These are phyloP conservation scores for Zaprionus bogoriensis DNA, from an alignment of 2,888 invertebrate species.

Conservation along the genomic window DNA sequence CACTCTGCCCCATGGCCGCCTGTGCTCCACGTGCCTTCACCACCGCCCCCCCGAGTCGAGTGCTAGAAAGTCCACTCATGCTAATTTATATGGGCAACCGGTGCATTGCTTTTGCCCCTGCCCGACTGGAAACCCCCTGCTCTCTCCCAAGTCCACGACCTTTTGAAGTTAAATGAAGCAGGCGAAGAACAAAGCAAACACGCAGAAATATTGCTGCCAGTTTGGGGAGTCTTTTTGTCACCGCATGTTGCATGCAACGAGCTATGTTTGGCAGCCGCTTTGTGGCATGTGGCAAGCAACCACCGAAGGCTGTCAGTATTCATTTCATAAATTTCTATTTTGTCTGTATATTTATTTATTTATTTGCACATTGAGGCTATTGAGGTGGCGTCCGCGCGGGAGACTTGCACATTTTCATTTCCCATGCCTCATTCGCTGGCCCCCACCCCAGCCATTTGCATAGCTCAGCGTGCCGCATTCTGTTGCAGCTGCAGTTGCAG, in stretches of 20 bases:
- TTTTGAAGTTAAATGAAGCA: slow-evolving; percentile 59
- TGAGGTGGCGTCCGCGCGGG: slow-evolving; percentile 11
- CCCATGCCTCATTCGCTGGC: not conserved
- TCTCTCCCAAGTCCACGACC: not conserved
- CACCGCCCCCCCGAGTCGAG: slow-evolving; percentile 30
- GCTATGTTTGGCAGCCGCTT: not conserved
- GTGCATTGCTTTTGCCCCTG: slow-evolving; percentile 23
- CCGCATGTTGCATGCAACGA: slow-evolving; percentile 36
- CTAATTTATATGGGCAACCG: slow-evolving; percentile 60
- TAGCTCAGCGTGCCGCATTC: slow-evolving; percentile 26
- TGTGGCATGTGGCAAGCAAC: not conserved
- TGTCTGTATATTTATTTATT: slow-evolving; percentile 26
- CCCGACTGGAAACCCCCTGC: not conserved
- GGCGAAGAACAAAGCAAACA: slow-evolving; percentile 53
- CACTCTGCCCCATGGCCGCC: not conserved
- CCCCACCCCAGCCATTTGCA: slow-evolving; percentile 33
- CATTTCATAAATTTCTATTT: slow-evolving; percentile 44
- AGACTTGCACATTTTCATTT: slow-evolving; percentile 34
- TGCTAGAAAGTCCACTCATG: slow-evolving; percentile 57
- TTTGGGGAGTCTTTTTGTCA: slow-evolving; percentile 22
- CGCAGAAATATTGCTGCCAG: slow-evolving; percentile 21
- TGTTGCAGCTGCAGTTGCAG: slow-evolving; percentile 36
- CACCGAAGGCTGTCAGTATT: slow-evolving; percentile 33
- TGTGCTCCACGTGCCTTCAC: no score
- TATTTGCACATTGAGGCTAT: slow-evolving; percentile 18